Base-by-base conservation (phyloP, 2,888 invertebrate genomes). In the Zele albiditarsus region DNA sequence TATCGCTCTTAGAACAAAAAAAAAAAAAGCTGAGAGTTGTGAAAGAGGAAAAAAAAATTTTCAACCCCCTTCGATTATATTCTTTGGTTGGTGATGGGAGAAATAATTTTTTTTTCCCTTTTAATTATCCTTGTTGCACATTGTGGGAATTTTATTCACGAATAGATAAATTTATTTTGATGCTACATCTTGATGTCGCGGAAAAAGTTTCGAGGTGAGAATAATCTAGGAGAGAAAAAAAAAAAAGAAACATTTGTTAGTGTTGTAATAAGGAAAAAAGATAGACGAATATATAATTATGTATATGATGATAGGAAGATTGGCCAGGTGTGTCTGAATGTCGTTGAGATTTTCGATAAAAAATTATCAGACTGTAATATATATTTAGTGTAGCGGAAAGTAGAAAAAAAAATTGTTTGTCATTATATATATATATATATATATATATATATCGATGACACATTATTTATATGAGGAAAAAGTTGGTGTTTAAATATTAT, bases 1-100 rank as follows among this genome's bases (percentile, higher is more conserved):
- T 85, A 85, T 83, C 82, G 80, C 80, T 28, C 31, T 80, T 80
- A 80, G 81, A 82, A 82, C 79, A 82, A 83, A 80, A 82, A 78
- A 79, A 74, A 68, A 53, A 67, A 57, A 25, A 49, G 14, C 60
- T 63, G 77, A 77, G 77, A 63, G 27, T 58, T 31, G 31, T 72
- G 28, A n/a, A 14, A 23, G 27, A 49, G 27, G 68, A 67, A 60
- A 80, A 81, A 80, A 81, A 75, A 77, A 72, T 76, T 78, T 78
- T 78, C 80, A 76, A 77, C 80, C 80, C 65, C 31, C 20, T 63
- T 46, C 38, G 49, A 49, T 42, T 60, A 33, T 33, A 20, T 57
- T 58, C 46, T 60, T 38, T 33, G 23, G 38, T 28, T 27, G 16
- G 16, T 16, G 28, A 33, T 49, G 46, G 49, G 33, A 60, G 42